These are phyloP conservation scores for Bolinopsis microptera DNA, from an alignment of 37 sponge, comb jelly and placozoan genomes.

Conservation along the genomic window DNA sequence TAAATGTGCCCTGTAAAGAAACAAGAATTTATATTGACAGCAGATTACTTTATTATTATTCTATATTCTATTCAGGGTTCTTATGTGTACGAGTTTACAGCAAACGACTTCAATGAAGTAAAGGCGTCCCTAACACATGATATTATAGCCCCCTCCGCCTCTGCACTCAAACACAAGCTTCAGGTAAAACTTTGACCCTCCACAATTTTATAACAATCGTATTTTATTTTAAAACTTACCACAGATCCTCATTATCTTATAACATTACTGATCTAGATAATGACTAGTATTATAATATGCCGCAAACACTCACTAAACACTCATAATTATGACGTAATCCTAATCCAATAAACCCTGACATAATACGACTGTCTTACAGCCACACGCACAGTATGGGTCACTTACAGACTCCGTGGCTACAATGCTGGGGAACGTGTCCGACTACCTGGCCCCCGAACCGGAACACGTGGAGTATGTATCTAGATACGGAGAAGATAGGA, in stretches of 20 bases:
- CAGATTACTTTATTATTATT: neutral
- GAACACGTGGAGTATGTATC: constrained; percentile 10
- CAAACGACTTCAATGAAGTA: constrained; percentile 49
- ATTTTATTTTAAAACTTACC: too few relatives aligned
- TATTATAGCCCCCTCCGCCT: constrained; percentile 35
- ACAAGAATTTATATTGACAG: neutral
- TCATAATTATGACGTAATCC: too few relatives aligned
- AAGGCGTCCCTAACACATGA: neutral
- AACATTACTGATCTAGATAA: too few relatives aligned
- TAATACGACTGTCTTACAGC: too few relatives aligned
- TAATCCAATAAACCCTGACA: too few relatives aligned
- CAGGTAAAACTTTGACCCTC: constrained; percentile 42
- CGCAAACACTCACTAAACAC: too few relatives aligned
- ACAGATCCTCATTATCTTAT: too few relatives aligned
- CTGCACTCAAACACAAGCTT: constrained; percentile 58
- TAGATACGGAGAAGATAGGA: constrained; percentile 48
- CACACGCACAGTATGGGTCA: constrained; percentile 54
- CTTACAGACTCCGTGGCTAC: constrained; percentile 63
- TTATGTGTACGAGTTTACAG: constrained; percentile 55
- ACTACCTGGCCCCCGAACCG: constrained; percentile 24
- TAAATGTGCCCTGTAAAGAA: too few relatives aligned
- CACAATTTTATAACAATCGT: too few relatives aligned
- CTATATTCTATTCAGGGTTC: constrained; percentile 27
- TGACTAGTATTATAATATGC: too few relatives aligned
- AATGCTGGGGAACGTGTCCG: constrained; percentile 54